Base-by-base conservation (phyloP, 2,888 invertebrate genomes). In the Oxyteleia sp. region DNA sequence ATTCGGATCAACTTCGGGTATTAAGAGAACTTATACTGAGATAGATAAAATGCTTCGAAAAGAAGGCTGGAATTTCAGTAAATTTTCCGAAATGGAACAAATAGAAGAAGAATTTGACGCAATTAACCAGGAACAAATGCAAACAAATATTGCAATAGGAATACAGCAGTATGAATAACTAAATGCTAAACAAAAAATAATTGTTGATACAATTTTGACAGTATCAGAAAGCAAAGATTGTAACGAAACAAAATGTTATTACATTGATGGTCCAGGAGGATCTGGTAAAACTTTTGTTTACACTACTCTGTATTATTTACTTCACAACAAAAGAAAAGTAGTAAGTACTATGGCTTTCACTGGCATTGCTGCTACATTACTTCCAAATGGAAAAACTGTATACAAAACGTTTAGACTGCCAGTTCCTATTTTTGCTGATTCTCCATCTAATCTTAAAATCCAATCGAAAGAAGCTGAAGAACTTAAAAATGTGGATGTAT, bases 251-350 rank as follows among this genome's bases (percentile, higher is more conserved):
- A 43, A 43, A 15, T 72, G 61, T 18, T 49, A 78, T 29, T 86
- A 82, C 47, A 81, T 85, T 29, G 93, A 94, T 85, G 93, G 92
- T 11, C 91, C n/a, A n/a, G n/a, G n/a, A n/a, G n/a, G n/a, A n/a
- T n/a, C n/a, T n/a, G n/a, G n/a, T n/a, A n/a, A n/a, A n/a, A n/a
- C n/a, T n/a, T n/a, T n/a, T n/a, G n/a, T n/a, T n/a, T n/a, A n/a
- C n/a, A n/a, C n/a, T n/a, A 93, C 1, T n/a, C n/a, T n/a, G n/a
- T n/a, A n/a, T n/a, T n/a, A n/a, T 93, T 59, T 93, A 1, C 91
- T 90, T 68, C 87, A 66, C 3, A 80, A 72, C 23, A n/a, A n/a
- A n/a, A n/a, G n/a, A n/a, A n/a, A n/a, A n/a, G n/a, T n/a, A n/a
- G n/a, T n/a, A n/a, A n/a, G n/a, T n/a, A n/a, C n/a, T n/a, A n/a